phyloP scores from a whole-genome alignment of 2,113 vertebrate genomes.

The Tapirus terrestris region DNA sequence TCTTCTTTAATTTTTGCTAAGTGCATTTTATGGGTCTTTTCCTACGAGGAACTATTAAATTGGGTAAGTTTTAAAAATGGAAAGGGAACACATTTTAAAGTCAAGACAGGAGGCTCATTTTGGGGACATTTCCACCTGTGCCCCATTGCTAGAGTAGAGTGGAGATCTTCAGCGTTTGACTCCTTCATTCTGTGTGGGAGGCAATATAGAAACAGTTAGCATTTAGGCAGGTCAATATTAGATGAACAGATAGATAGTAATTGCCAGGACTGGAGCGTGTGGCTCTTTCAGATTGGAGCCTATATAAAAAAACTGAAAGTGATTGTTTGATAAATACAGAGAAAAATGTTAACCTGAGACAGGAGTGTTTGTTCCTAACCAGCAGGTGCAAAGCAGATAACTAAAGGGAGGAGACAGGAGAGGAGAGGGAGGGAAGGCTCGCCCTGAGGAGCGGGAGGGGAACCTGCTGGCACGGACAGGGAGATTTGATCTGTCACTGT shows the following conservation, averaged over 20 bases:
- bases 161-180: fast-evolving
- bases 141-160: no score
- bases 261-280: not conserved
- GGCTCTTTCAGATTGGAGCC: not conserved
- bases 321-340: not conserved
- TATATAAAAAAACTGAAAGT: not conserved
- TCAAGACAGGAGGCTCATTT: not conserved
- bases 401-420: not conserved
- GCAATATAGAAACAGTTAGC: not conserved
- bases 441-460: not conserved
- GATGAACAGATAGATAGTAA: not conserved
- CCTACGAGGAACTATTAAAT: not conserved
- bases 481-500: not conserved
- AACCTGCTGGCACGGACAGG: not conserved
- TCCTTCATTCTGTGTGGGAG: not conserved
- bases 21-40: not conserved
- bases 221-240: not conserved
- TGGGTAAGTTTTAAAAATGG: not conserved
- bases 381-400: slow-evolving; percentile 21
- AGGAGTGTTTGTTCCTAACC: not conserved
- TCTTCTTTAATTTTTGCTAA: not conserved
- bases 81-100: not conserved
- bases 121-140: not conserved
- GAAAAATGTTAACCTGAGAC: not conserved
- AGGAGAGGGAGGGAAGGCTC: not conserved